Conservation (phyloP, 2,797 vertebrate genomes). For the Clarias laeviceps region DNA sequence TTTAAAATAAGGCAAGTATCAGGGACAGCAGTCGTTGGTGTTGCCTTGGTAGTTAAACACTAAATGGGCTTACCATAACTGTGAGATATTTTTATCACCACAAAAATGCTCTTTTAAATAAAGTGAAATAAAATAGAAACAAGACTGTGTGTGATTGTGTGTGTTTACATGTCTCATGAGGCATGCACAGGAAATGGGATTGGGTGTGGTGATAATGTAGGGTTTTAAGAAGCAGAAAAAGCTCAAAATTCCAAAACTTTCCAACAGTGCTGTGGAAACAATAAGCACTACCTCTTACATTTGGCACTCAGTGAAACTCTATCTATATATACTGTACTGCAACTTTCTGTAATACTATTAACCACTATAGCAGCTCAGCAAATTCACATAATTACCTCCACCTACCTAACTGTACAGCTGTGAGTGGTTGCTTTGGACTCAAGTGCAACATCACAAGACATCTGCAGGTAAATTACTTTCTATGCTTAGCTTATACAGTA, state of each 20-base stretch:
- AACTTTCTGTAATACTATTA: neutral
- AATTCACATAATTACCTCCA: neutral
- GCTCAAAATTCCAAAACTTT: slow-evolving; percentile 48
- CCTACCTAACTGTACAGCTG: neutral
- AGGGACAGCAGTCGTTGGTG: neutral
- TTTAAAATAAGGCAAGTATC: neutral
- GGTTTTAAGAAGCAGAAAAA: slow-evolving; percentile 57
- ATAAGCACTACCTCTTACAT: slow-evolving; percentile 13
- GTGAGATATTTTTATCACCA: slow-evolving; percentile 26
- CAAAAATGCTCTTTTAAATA: slow-evolving; percentile 25
- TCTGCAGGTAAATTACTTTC: neutral
- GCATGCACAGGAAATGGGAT: slow-evolving; percentile 58
- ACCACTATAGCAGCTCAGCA: neutral
- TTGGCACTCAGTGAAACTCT: neutral
- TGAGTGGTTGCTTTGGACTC: neutral
- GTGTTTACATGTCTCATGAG: slow-evolving; percentile 54
- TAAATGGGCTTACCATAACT: slow-evolving; percentile 15
- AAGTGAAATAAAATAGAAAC: slow-evolving; percentile 37
- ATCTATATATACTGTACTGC: neutral
- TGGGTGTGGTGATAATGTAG: slow-evolving; percentile 60
- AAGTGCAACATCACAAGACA: neutral
- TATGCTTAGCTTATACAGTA: neutral
- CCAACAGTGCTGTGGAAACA: slow-evolving; percentile 27
- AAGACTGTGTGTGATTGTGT: slow-evolving; percentile 27
- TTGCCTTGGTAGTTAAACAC: slow-evolving; percentile 27